A percentile compares a stretch with the other conserved stretches of the same genome.
Conservation (phyloP, 2,113 vertebrate genomes). For the human (Homo sapiens) region DNA sequence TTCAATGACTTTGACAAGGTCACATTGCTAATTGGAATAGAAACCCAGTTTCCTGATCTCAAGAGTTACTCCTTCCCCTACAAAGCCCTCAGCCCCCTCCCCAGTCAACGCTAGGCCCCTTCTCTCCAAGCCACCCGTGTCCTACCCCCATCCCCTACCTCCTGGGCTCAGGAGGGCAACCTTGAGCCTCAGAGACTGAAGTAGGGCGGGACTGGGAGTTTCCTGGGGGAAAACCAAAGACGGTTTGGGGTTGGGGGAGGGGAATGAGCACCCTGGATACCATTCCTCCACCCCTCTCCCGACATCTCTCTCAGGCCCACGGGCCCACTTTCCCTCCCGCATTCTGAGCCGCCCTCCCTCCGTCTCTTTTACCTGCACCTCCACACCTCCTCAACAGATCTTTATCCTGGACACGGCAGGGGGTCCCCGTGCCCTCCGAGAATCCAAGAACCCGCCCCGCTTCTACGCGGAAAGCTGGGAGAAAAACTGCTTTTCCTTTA, state of each 20-base stretch:
- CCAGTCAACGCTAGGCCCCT: too few relatives aligned
- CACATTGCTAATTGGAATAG: background rate
- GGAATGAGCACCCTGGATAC: background rate
- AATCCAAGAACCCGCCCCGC: background rate
- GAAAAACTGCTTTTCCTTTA: background rate
- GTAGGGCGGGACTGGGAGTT: background rate
- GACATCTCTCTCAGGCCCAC: background rate
- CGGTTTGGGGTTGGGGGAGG: background rate
- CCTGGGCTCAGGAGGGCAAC: background rate
- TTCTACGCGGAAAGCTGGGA: background rate
- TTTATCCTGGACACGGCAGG: background rate
- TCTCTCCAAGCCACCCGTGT: background rate
- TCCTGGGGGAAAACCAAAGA: background rate
- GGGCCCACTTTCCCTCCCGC: background rate
- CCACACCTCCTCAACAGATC: background rate
- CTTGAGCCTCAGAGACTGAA: background rate
- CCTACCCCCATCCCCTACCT: background rate
- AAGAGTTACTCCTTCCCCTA: background rate
- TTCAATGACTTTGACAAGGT: slow-evolving; percentile 70
- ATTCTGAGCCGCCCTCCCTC: background rate
- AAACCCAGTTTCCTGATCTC: background rate
- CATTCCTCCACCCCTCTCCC: background rate
- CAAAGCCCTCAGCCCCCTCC: too few relatives aligned
- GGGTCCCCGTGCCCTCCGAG: background rate
- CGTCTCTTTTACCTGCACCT: background rate